These are phyloP conservation scores for Dinocampus coccinellae DNA, from an alignment of 2,888 invertebrate species.

Conservation along the genomic window DNA sequence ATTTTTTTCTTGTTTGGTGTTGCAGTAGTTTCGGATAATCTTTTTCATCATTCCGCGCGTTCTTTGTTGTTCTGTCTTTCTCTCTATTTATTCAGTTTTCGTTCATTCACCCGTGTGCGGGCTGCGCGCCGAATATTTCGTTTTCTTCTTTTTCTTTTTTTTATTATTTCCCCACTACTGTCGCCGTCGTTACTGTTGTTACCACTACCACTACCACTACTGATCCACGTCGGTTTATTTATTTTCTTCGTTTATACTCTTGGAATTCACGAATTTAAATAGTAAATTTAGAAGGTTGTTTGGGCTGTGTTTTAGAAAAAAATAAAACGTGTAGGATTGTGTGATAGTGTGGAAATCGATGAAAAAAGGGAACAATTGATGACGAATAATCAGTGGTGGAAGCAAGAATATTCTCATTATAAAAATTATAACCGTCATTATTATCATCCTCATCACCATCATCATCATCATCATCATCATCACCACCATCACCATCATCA, in stretches of 20 bases:
- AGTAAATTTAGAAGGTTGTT: slow-evolving; percentile 7
- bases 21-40: slow-evolving; percentile 18
- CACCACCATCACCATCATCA: slow-evolving; percentile 55
- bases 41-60: not conserved
- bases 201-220: not conserved
- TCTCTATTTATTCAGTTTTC: slow-evolving; percentile 26
- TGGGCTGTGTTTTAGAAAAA: slow-evolving; percentile 61
- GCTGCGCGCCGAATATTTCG: not conserved
- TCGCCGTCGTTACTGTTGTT: not conserved
- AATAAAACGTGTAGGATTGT: slow-evolving; percentile 67
- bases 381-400: slow-evolving; percentile 66
- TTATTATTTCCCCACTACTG: not conserved
- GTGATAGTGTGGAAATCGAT: slow-evolving; percentile 62
- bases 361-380: slow-evolving; percentile 61
- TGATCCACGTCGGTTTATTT: not conserved
- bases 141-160: too few species aligned
- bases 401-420: slow-evolving; percentile 54
- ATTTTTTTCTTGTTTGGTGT: slow-evolving; percentile 10
- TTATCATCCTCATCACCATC: slow-evolving; percentile 55
- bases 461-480: slow-evolving; percentile 50
- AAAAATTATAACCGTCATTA: slow-evolving; percentile 54
- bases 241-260: not conserved
- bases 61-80: slow-evolving; percentile 33
- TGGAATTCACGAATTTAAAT: not conserved
- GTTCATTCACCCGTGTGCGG: slow-evolving; percentile 44